Base-by-base conservation (phyloP, 2,888 invertebrate species). In the Torymus auratus region DNA sequence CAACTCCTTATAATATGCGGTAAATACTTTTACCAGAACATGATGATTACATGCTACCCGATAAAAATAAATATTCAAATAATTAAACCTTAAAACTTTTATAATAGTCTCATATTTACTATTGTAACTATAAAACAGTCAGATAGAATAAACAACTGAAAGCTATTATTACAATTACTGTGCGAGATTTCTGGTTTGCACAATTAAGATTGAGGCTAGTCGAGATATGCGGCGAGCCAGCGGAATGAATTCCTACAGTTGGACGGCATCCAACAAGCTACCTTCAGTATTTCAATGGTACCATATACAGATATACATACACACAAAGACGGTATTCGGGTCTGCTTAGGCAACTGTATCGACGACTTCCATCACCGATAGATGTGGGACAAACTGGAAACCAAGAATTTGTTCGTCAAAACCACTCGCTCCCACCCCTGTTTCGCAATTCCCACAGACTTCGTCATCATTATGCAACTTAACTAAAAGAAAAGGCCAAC, bases 241-340 rank as follows among this genome's bases (percentile, higher is more conserved):
- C 15, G 23, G 56, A 68, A 78, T 79, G 64, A 56, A 74, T 79
- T 69, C 67, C 73, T 12, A 15, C 50, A 73, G 50, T 69, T 79
- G 73, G 73, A 73, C 41, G 11, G 69, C 5, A 68, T 74, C 73
- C 73, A 79, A 79, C 69, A 64, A 79, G 53, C 65, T 28, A 55
- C 41, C 68, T 20, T 50, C 53, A 62, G 23, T 62, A 69, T 78
- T 78, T 56, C 61, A 61, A 55, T 62, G 55, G 60, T 56, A 67
- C 41, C 50, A 20, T 61, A 73, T 68, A 62, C 15, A 15, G 65
- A 58, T 60, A 58, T 71, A 62, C 2, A 28, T 2, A 28, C 28
- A 28, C 28, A 28, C 5, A 28, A 28, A 64, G 14, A 53, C 7
- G n/a, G 20, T 10, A 13, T 12, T 70, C 14, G 10, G 5, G 41